phyloP scores from a whole-genome alignment of 1,140 invertebrate species.

The Drosophila azteca region DNA sequence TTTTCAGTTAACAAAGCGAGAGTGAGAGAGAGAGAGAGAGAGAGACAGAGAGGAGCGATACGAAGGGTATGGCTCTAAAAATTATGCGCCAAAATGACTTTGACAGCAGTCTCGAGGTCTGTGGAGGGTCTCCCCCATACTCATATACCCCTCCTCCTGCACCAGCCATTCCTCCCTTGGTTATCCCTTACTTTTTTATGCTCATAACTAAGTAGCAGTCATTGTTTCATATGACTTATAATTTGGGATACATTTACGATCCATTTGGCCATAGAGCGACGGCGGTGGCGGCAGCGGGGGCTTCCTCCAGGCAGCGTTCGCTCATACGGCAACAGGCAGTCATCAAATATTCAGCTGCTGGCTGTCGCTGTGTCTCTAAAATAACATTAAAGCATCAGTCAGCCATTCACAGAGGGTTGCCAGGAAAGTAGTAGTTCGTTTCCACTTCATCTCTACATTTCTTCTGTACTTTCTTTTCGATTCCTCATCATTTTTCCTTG shows the following conservation, averaged over 20 bases:
- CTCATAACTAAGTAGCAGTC: constrained; percentile 71
- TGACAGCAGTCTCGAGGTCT: constrained; percentile 60
- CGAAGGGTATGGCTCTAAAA: constrained; percentile 60
- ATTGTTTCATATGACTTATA: constrained; percentile 73
- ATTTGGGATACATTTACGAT: constrained; percentile 70
- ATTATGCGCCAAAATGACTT: constrained; percentile 76
- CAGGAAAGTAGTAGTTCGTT: constrained; percentile 17
- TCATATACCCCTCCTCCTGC: background rate
- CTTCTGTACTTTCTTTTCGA: too few relatives aligned
- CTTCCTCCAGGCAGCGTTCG: background rate
- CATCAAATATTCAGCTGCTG: constrained; percentile 11
- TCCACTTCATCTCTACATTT: too few relatives aligned
- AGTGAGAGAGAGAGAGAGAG: background rate
- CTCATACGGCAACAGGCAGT: constrained; percentile 33
- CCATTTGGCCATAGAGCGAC: constrained; percentile 24
- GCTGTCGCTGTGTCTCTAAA: constrained; percentile 12
- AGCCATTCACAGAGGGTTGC: constrained; percentile 24
- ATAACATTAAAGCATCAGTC: constrained; percentile 25
- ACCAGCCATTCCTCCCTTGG: constrained; percentile 1
- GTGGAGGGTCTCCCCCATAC: background rate
- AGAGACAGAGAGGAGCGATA: background rate
- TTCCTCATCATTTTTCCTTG: too few relatives aligned
- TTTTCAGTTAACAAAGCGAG: constrained; percentile 45
- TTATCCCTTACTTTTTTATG: constrained; percentile 61
- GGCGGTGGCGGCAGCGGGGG: background rate